A percentile compares a stretch with the other conserved stretches of the same genome.
These are phyloP conservation scores for Cephus nigrinus DNA, from an alignment of 2,888 invertebrate species.

Conservation along the genomic window DNA sequence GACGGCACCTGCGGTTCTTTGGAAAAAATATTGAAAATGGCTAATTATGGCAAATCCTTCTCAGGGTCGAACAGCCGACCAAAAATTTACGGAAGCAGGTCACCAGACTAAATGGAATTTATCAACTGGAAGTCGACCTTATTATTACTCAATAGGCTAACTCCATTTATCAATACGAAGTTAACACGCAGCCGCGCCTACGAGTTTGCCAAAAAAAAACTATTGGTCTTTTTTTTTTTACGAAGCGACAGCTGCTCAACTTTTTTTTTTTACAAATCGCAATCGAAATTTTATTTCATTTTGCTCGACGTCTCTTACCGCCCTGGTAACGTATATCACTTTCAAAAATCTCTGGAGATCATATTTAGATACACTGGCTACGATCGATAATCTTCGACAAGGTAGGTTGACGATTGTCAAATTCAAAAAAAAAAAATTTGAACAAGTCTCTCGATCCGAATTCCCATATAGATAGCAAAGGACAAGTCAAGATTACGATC, in stretches of 20 bases:
- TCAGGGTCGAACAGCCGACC: not conserved
- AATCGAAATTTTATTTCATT: not conserved
- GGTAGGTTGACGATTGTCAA: not conserved
- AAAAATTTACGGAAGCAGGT: not conserved
- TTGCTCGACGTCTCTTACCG: not conserved
- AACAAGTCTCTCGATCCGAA: not conserved
- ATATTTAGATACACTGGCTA: not conserved
- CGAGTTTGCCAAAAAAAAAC: not conserved
- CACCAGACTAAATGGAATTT: not conserved
- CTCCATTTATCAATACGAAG: not conserved
- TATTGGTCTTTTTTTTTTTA: not conserved
- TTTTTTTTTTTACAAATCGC: not conserved
- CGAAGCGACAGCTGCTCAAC: not conserved
- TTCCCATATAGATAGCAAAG: not conserved
- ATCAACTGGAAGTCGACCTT: not conserved
- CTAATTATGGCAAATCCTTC: not conserved
- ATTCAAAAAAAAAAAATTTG: not conserved
- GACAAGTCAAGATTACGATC: not conserved
- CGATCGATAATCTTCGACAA: not conserved
- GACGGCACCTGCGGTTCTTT: not conserved
- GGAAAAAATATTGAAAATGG: not conserved
- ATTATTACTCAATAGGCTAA: not conserved
- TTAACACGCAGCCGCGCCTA: not conserved
- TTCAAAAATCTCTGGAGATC: not conserved
- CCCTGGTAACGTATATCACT: not conserved